Evolutionary conservation across 2,797 vertebrate species (phyloP).

Genomic region (Astyanax mexicanus): DNA sequence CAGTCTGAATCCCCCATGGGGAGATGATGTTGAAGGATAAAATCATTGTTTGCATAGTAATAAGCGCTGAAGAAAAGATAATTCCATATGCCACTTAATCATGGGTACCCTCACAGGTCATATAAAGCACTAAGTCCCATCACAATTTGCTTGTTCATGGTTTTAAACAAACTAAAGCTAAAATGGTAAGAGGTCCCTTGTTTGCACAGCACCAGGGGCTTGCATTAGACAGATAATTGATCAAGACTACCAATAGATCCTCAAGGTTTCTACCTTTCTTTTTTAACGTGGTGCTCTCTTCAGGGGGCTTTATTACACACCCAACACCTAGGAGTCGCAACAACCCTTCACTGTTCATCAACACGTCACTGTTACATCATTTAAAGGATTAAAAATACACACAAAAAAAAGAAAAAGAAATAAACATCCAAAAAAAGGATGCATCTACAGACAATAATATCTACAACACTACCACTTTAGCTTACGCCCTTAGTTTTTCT

Average conservation of each 20-base stretch:
- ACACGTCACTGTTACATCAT: constrained; percentile 48
- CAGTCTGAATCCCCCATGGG: constrained; percentile 13
- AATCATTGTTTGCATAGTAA: constrained; percentile 68
- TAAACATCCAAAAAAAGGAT: constrained; percentile 5
- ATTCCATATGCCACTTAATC: constrained; percentile 39
- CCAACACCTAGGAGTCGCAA: constrained; percentile 49
- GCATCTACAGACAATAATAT: constrained; percentile 40
- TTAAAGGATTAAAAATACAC: constrained; percentile 49
- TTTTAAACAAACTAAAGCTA: constrained; percentile 49
- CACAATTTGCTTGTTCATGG: constrained; percentile 15
- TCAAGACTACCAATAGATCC: constrained; percentile 28
- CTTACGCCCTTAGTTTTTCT: constrained; percentile 23
- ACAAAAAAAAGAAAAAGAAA: constrained; percentile 14
- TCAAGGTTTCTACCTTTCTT: constrained; percentile 32
- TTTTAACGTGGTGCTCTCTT: not conserved
- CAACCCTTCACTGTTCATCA: constrained; percentile 41
- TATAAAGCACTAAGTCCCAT: constrained; percentile 30
- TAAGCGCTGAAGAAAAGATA: constrained; percentile 38
- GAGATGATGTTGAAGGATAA: not conserved
- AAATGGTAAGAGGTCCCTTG: constrained; percentile 41
- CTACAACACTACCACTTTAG: constrained; percentile 10
- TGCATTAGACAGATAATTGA: constrained; percentile 58
- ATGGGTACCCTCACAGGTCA: constrained; percentile 48
- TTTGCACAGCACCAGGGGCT: not conserved
- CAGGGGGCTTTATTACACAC: constrained; percentile 51